A percentile compares a stretch with the other conserved stretches of the same genome.
Evolutionary conservation across 1,140 invertebrate genomes (phyloP).

Genomic region (Drosophila simulans): DNA sequence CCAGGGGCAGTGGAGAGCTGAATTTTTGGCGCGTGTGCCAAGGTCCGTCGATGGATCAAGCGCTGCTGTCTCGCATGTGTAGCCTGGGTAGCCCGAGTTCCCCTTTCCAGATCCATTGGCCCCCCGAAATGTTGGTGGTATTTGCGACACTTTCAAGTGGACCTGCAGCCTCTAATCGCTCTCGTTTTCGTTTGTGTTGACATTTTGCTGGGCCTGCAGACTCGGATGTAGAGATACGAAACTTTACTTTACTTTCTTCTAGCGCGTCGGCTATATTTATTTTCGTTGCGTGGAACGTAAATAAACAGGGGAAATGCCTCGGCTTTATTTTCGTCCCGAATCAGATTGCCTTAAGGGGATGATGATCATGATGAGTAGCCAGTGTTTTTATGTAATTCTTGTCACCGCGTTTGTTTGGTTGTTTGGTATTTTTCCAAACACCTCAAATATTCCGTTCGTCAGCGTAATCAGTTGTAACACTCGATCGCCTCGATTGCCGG

Average conservation of each 20-base stretch:
- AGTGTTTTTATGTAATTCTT: slow-evolving; percentile 39
- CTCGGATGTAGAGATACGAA: slow-evolving; percentile 29
- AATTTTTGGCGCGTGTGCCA: slow-evolving; percentile 71
- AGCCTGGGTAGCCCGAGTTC: slow-evolving; percentile 2
- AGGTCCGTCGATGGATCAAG: slow-evolving; percentile 62
- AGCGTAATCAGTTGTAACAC: slow-evolving; percentile 39
- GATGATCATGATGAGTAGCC: slow-evolving; percentile 8
- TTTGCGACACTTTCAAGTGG: slow-evolving; percentile 25
- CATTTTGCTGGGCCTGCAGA: slow-evolving; percentile 63
- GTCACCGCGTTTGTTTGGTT: slow-evolving; percentile 18
- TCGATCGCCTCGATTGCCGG: slow-evolving; percentile 33
- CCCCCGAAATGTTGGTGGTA: slow-evolving; percentile 12
- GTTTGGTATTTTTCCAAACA: slow-evolving; percentile 37
- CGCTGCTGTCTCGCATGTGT: slow-evolving; percentile 63
- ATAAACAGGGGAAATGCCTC: slow-evolving; percentile 70
- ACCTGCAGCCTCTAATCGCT: slow-evolving; percentile 45
- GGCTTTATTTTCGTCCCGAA: slow-evolving; percentile 55
- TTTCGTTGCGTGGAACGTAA: slow-evolving; percentile 71
- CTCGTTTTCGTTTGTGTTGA: slow-evolving; percentile 53
- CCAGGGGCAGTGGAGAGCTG: slow-evolving; percentile 18
- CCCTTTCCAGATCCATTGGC: slow-evolving; percentile 7
- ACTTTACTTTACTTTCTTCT: slow-evolving; percentile 18
- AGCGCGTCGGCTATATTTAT: slow-evolving; percentile 66
- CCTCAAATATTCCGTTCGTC: slow-evolving; percentile 39
- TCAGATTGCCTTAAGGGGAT: not conserved